A percentile compares a stretch with the other conserved stretches of the same genome.
These are phyloP conservation scores for Catostylus mosaicus DNA, from an alignment of 30 jellyfish, hydroid and myxozoan species.

Conservation along the genomic window DNA sequence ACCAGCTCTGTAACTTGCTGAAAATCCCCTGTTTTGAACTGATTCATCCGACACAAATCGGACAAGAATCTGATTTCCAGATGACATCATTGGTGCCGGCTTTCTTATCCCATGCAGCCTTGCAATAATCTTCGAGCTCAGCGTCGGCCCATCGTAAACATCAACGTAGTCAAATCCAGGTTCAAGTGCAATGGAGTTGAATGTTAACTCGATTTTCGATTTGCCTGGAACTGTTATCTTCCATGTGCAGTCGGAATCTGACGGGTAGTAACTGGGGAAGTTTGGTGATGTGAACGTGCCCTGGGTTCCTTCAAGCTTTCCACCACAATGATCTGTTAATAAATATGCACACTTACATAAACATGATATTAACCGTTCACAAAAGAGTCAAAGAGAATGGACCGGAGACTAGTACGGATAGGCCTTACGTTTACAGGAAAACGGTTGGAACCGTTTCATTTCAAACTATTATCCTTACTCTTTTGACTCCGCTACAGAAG, in stretches of 20 bases:
- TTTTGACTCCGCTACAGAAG: too few relatives aligned
- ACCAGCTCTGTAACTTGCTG: conserved; percentile 91
- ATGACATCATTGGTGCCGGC: conserved; percentile 65
- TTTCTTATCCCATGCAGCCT: conserved; percentile 59
- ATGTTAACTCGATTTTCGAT: conserved; percentile 62
- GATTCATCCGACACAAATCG: conserved; percentile 67
- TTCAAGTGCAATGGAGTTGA: conserved; percentile 59
- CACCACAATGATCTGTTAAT: conserved; percentile 52
- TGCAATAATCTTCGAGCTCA: conserved; percentile 59
- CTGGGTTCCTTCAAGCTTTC: conserved; percentile 48
- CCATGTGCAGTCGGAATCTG: conserved; percentile 91
- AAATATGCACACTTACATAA: too few relatives aligned
- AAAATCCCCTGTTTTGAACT: conserved; percentile 70
- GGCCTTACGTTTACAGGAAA: too few relatives aligned
- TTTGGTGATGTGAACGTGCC: conserved; percentile 88
- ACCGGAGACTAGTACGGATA: too few relatives aligned
- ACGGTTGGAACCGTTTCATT: too few relatives aligned
- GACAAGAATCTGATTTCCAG: conserved; percentile 77
- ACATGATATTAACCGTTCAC: too few relatives aligned
- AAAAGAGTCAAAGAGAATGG: too few relatives aligned
- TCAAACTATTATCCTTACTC: too few relatives aligned
- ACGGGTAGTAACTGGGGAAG: conserved; percentile 72
- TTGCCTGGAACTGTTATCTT: conserved; percentile 66
- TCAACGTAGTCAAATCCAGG: conserved; percentile 79
- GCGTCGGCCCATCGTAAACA: conserved; percentile 91